Base-by-base conservation (phyloP, 2,113 vertebrate genomes). In the Sander vitreus region DNA sequence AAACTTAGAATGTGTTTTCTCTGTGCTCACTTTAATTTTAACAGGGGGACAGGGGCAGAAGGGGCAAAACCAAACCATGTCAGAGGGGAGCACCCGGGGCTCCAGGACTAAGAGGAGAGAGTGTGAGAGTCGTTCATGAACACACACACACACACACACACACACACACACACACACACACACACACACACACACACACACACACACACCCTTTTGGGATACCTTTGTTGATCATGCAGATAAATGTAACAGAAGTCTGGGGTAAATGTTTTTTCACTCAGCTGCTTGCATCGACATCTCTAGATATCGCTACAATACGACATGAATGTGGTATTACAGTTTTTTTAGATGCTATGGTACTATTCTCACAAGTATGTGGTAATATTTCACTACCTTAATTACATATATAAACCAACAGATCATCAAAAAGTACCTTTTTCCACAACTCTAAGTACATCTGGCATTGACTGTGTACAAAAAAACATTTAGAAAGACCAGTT, bases 41-140 rank as follows among this genome's bases (percentile, higher is more conserved):
- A 81, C 82, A 97, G 97, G 97, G 97, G 2, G 94, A 94, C 5
- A 91, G 87, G 62, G 97, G 97, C 12, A 95, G 80, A 71, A 95
- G 95, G 88, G 97, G 97, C 25, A 93, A 92, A 89, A 54, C 89
- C 1, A 95, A 94, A 62, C 91, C 88, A 1, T 96, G 97, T 88
- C 90, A 92, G 73, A 93, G 59, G 65, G 96, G 96, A 0, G 5
- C 76, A 0, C 89, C 95, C 0, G 97, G 97, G 19, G 58, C 30
- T 14, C 88, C 96, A 0, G 97, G 97, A 43, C 85, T 19, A 0
- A 94, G 93, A 87, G 97, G 97, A 80, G 78, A 86, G 63, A 85
- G 12, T 88, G 97, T 97, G 58, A 96, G 96, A 50, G 53, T 51
- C 18, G 14, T 1, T 2, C 36, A 16, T 15, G 15, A 53, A 55